These are phyloP conservation scores for Papilio dardanus DNA, from an alignment of 1,140 invertebrate genomes.

Conservation along the genomic window DNA sequence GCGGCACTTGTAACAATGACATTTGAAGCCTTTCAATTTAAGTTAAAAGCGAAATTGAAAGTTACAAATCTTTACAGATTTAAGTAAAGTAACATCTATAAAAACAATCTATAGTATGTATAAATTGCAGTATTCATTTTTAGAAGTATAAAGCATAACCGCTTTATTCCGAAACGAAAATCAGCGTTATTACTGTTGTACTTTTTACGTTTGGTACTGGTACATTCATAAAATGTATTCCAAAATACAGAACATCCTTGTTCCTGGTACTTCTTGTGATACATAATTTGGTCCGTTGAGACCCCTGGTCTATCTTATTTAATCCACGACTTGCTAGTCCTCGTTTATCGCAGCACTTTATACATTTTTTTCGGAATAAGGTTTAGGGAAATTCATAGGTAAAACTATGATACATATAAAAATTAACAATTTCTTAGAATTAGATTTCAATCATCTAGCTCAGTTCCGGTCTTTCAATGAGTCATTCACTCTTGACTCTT, in stretches of 20 bases:
- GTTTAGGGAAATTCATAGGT: too few species aligned
- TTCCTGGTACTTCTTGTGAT: too few species aligned
- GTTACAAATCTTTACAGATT: not conserved
- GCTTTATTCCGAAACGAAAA: too few species aligned
- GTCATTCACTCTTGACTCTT: not conserved
- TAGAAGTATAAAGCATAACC: not conserved
- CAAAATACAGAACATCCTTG: too few species aligned
- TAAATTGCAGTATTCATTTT: not conserved
- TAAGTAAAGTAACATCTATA: not conserved
- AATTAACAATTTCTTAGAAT: not conserved
- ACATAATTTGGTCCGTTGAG: too few species aligned
- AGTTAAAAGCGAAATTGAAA: not conserved
- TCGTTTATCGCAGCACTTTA: too few species aligned
- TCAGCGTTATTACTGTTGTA: too few species aligned
- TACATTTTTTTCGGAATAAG: too few species aligned
- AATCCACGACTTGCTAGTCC: too few species aligned
- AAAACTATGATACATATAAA: not conserved
- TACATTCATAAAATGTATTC: too few species aligned
- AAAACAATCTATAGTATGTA: not conserved
- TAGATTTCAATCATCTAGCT: not conserved
- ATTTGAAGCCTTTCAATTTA: not conserved
- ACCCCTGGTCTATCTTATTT: too few species aligned
- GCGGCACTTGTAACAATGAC: slow-evolving; percentile 11
- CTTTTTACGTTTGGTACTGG: too few species aligned
- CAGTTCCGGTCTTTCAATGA: not conserved